phyloP scores from a whole-genome alignment of 2,888 invertebrate genomes.

The Rhabditoides inermis region DNA sequence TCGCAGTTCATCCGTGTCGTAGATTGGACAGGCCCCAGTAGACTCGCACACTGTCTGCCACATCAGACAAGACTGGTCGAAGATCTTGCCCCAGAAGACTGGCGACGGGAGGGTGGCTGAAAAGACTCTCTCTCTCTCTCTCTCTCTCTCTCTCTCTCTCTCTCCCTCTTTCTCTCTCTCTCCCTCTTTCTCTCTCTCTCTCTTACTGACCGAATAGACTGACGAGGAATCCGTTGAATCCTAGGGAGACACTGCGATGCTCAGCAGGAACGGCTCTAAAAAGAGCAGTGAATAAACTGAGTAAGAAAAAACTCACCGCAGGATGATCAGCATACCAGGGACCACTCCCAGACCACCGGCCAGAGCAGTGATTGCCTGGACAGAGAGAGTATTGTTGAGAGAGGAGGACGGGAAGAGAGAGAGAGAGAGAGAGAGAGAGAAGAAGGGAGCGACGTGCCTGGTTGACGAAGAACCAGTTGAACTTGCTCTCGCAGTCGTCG shows the following conservation, averaged over 20 bases:
- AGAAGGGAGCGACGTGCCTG: slow-evolving; percentile 12
- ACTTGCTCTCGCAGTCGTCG: slow-evolving; percentile 32
- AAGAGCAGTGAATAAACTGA: not conserved
- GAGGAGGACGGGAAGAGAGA: not conserved
- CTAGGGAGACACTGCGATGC: slow-evolving; percentile 46
- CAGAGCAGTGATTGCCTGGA: slow-evolving; percentile 38
- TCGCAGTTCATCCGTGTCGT: slow-evolving; percentile 52
- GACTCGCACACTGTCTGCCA: slow-evolving; percentile 53
- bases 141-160: no score
- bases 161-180: no score
- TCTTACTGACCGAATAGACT: slow-evolving; percentile 43
- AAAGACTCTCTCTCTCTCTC: no score
- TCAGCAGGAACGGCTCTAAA: slow-evolving; percentile 46
- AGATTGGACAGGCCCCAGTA: slow-evolving; percentile 53
- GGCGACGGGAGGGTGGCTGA: slow-evolving; percentile 53
- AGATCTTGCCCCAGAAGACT: slow-evolving; percentile 53
- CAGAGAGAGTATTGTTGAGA: not conserved
- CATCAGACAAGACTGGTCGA: slow-evolving; percentile 53
- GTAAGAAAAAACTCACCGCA: slow-evolving; percentile 23
- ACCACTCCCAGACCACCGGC: slow-evolving; percentile 50
- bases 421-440: not conserved
- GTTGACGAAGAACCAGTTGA: slow-evolving; percentile 33
- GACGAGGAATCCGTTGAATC: slow-evolving; percentile 50
- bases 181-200: no score
- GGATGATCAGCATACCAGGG: slow-evolving; percentile 50